These are phyloP conservation scores for Dunckerocampus dactyliophorus DNA, from an alignment of 2,113 vertebrate genomes.

Conservation along the genomic window DNA sequence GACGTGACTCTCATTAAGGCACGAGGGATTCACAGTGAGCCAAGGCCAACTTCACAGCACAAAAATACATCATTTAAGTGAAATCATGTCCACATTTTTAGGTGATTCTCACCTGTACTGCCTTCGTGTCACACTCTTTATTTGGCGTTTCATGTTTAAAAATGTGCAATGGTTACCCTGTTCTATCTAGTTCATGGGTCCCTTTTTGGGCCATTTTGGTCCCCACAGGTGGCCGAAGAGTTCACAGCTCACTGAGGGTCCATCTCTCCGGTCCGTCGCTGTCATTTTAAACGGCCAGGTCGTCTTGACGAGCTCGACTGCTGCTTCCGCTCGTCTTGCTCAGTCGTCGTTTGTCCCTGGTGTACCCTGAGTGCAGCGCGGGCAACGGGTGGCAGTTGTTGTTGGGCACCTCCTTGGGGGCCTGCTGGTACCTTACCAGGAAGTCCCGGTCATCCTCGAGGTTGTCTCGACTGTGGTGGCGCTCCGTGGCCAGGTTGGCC, in stretches of 20 bases:
- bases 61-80: too few relatives aligned
- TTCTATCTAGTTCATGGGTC: too few relatives aligned
- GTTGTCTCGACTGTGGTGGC: conserved; percentile 73
- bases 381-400: conserved; percentile 57
- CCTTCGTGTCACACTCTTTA: too few relatives aligned
- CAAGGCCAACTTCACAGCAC: neutral
- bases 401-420: conserved; percentile 43
- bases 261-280: neutral
- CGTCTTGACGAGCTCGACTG: conserved; percentile 84
- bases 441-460: conserved; percentile 73
- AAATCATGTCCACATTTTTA: too few relatives aligned
- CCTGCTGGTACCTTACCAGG: conserved; percentile 74
- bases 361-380: conserved; percentile 64
- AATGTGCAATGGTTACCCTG: too few relatives aligned
- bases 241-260: too few relatives aligned
- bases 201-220: too few relatives aligned
- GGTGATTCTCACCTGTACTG: too few relatives aligned
- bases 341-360: conserved; percentile 80
- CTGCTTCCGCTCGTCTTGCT: conserved; percentile 86
- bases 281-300: conserved; percentile 81
- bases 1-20: too few relatives aligned
- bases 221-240: too few relatives aligned
- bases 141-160: too few relatives aligned
- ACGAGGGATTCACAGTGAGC: too few relatives aligned
- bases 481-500: conserved; percentile 82